Conservation (phyloP, 2,888 invertebrate genomes). For the Ceriagrion tenellum region DNA sequence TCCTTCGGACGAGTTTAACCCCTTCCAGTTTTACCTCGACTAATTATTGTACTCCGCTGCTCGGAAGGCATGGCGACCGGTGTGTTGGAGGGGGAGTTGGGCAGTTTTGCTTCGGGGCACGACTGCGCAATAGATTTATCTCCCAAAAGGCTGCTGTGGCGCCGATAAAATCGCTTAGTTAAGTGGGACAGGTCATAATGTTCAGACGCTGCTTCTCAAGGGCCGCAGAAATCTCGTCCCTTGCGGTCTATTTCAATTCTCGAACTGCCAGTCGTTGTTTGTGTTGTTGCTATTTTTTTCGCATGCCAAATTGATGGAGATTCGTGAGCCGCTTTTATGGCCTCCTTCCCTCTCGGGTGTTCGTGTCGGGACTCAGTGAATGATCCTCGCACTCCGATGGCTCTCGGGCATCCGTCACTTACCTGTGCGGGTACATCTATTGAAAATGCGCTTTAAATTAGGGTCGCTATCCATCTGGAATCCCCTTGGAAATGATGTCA, state of each 20-base stretch:
- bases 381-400: not conserved
- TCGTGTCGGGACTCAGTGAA: not conserved
- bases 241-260: not conserved
- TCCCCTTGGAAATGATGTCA: not conserved
- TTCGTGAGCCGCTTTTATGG: not conserved
- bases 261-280: not conserved
- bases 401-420: not conserved
- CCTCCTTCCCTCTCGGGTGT: not conserved
- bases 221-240: not conserved
- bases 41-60: constrained; percentile 3
- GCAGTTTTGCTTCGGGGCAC: not conserved
- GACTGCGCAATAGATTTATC: constrained; percentile 10
- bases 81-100: not conserved
- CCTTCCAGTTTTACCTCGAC: not conserved
- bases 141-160: not conserved
- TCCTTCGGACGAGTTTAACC: not conserved
- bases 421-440: not conserved
- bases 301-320: constrained; percentile 13
- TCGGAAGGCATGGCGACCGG: not conserved
- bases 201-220: not conserved
- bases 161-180: constrained; percentile 31
- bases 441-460: not conserved
- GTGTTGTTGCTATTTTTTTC: not conserved
- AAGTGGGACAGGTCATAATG: constrained; percentile 28
- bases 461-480: not conserved